phyloP scores from a whole-genome alignment of 64 coral and sea anemone species.

The Montipora capricornis region DNA sequence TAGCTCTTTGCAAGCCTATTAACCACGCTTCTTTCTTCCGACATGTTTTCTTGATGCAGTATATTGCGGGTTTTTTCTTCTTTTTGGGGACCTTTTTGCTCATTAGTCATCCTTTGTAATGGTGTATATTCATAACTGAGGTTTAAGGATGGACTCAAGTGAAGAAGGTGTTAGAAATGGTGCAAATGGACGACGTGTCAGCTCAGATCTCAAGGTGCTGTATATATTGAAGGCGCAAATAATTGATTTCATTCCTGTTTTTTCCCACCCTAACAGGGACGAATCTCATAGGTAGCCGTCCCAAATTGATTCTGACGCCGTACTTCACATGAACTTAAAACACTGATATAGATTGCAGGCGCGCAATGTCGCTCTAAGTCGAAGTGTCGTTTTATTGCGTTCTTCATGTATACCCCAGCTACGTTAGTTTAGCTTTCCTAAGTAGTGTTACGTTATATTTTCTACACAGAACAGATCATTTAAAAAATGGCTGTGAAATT shows the following conservation, averaged over 20 bases:
- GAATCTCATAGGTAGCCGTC: no score
- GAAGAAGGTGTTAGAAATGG: conserved; percentile 17
- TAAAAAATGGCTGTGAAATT: no score
- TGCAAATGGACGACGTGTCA: neutral
- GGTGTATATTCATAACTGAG: neutral
- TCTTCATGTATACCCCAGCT: no score
- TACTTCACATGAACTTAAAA: no score
- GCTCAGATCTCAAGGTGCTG: conserved; percentile 17
- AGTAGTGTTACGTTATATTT: no score
- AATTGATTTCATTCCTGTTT: neutral
- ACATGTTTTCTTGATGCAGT: neutral
- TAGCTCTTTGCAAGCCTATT: neutral
- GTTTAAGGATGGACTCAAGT: neutral
- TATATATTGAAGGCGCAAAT: neutral
- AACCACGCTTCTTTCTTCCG: neutral
- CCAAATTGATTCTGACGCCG: no score
- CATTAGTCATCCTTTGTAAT: neutral
- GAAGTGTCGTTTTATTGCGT: no score
- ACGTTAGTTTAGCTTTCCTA: no score
- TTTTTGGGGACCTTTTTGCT: neutral
- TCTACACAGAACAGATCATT: no score
- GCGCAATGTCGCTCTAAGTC: no score
- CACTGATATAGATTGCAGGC: no score
- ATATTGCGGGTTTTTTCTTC: neutral
- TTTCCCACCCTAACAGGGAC: no score